These are phyloP conservation scores for Rhynchopsitta pachyrhyncha DNA, from an alignment of 2,113 vertebrate genomes.

Conservation along the genomic window DNA sequence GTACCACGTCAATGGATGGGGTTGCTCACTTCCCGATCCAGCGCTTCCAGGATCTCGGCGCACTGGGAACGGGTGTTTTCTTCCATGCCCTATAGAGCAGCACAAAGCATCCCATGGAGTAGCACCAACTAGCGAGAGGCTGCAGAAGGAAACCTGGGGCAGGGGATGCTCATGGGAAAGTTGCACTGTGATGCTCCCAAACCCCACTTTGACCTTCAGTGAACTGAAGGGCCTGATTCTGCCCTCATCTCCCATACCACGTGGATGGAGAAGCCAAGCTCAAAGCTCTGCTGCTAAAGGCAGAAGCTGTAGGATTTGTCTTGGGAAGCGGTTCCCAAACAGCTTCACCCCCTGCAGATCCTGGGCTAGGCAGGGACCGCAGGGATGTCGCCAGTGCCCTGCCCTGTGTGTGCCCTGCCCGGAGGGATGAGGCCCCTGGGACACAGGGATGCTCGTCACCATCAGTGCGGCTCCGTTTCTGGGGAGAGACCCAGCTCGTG, in stretches of 20 bases:
- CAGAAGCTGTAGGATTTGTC: not conserved
- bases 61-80: rapidly evolving
- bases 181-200: rapidly evolving
- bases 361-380: too few relatives aligned
- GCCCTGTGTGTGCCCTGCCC: not conserved
- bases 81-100: not conserved
- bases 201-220: not conserved
- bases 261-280: not conserved
- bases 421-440: not conserved
- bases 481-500: not conserved
- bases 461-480: rapidly evolving
- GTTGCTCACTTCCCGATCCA: not conserved
- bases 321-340: rapidly evolving
- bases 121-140: not conserved
- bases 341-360: rapidly evolving
- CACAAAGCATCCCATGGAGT: not conserved
- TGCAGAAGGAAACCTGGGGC: not conserved
- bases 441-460: not conserved
- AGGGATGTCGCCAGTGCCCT: rapidly evolving
- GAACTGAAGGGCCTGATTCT: not conserved
- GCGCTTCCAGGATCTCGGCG: rapidly evolving
- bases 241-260: rapidly evolving
- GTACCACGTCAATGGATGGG: not conserved
- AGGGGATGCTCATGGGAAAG: not conserved
- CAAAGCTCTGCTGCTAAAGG: rapidly evolving